Percentiles rank a stretch among this genome's conserved stretches.
Evolutionary conservation across 2,888 invertebrate species (phyloP).

Genomic region (Encarsia formosa): DNA sequence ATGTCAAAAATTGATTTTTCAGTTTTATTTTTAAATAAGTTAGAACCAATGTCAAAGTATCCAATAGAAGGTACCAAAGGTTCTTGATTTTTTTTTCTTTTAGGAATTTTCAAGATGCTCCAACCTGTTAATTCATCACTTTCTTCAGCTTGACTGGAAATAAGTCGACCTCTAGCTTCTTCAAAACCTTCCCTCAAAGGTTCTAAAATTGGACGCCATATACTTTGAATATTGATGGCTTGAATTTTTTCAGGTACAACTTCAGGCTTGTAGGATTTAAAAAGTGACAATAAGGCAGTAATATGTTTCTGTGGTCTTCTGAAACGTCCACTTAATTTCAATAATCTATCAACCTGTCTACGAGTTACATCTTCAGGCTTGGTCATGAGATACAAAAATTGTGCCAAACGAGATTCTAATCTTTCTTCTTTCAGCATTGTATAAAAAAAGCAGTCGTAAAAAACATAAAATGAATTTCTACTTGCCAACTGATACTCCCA

Average conservation of each 20-base stretch:
- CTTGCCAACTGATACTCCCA: slow-evolving; percentile 41
- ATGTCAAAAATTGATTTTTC: slow-evolving; percentile 44
- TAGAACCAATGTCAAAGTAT: slow-evolving; percentile 44
- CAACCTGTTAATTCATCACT: slow-evolving; percentile 29
- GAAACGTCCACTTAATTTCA: slow-evolving; percentile 31
- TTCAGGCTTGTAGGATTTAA: slow-evolving; percentile 48
- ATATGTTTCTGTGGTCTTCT: slow-evolving; percentile 38
- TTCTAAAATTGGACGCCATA: slow-evolving; percentile 44
- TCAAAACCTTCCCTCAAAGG: slow-evolving; percentile 36
- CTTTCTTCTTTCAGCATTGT: slow-evolving; percentile 35
- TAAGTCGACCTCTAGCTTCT: slow-evolving; percentile 36
- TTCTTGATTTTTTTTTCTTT: slow-evolving; percentile 24
- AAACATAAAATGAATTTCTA: slow-evolving; percentile 38
- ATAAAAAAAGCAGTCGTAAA: slow-evolving; percentile 41
- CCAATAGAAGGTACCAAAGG: slow-evolving; percentile 41
- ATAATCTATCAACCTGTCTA: slow-evolving; percentile 39
- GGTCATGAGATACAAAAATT: slow-evolving; percentile 41
- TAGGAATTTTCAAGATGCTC: slow-evolving; percentile 27
- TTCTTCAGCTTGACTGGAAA: slow-evolving; percentile 19
- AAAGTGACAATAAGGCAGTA: slow-evolving; percentile 43
- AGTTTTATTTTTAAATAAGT: slow-evolving; percentile 36
- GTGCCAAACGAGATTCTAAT: slow-evolving; percentile 38
- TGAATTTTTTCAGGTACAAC: slow-evolving; percentile 46
- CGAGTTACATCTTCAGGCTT: slow-evolving; percentile 48
- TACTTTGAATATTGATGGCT: slow-evolving; percentile 43